Base-by-base conservation (phyloP, 2,113 vertebrate species). In the Nestor notabilis region DNA sequence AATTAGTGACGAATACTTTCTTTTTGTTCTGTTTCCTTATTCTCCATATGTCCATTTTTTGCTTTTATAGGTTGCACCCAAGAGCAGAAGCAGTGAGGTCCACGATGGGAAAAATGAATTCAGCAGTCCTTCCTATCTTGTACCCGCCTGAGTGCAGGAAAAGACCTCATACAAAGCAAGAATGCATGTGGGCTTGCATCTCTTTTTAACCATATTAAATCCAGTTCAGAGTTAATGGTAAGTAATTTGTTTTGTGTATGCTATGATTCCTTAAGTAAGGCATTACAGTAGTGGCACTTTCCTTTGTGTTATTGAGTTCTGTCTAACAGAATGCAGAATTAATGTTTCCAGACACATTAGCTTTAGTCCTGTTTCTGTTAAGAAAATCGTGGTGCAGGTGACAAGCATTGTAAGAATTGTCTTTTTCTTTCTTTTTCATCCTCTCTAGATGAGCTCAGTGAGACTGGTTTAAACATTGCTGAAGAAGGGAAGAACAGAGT, bases 191-290 rank as follows among this genome's bases (percentile, higher is more conserved):
- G 49, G 18, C 76, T 93, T 90, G 70, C 66, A 68, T 77, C 44
- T 95, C 21, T 85, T 53, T 28, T 90, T 74, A 53, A 56, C 65
- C 46, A 29, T 58, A 52, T 94, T 79, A 83, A 94, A 75, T 94
- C 37, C 44, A 74, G 16, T 70, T 93, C 69, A 82, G 82, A 89
- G 69, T 69, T 75, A 61, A 53, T 60, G 60, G 87, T 91, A 88
- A 91, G 91, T 93, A 68, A 44, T 92, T 55, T 84, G 29, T 79
- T 91, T 23, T 70, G 53, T 53, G 13, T 75, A 10, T 28, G 11
- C n/a, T 68, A 21, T 65, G 64, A 71, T 87, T 81, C 35, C 33
- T 74, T 50, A 83, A 77, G 28, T 47, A 69, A 69, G 64, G 17
- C 31, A 24, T 83, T 89, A 49, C 31, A 79, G 16, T 44, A 50